Evolutionary conservation across 2,113 vertebrate genomes (phyloP).

Genomic region (Marmota monax): DNA sequence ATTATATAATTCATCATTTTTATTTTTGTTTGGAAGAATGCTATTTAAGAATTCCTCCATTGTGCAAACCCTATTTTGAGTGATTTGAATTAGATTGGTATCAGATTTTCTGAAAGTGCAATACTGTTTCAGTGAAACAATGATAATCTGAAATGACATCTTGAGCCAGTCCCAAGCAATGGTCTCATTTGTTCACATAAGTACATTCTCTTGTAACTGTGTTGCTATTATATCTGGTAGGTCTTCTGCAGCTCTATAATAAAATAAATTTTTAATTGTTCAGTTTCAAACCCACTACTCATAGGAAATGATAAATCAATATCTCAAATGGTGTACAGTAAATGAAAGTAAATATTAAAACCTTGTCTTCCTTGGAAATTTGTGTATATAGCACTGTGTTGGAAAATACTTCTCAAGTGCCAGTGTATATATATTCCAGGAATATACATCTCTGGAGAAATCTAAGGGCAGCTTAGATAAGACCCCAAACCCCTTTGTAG

Average conservation of each 20-base stretch:
- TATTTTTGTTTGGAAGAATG: background rate
- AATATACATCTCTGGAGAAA: too few species aligned
- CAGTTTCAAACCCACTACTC: background rate
- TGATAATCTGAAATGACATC: background rate
- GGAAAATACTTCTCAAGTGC: background rate
- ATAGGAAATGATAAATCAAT: background rate
- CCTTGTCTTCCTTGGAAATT: background rate
- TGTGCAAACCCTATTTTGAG: background rate
- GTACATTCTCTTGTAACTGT: background rate
- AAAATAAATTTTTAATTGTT: background rate
- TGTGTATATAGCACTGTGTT: too few species aligned
- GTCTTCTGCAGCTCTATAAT: background rate
- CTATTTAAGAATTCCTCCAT: background rate
- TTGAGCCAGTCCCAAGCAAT: background rate
- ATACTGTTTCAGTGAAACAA: too few species aligned
- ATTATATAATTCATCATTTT: background rate
- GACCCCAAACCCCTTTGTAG: background rate
- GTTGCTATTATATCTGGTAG: background rate
- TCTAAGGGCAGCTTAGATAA: background rate
- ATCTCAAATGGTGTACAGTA: background rate
- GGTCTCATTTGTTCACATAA: too few species aligned
- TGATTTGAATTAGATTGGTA: background rate
- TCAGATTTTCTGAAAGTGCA: background rate
- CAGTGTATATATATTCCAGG: too few species aligned
- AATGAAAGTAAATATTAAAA: background rate